A percentile compares a stretch with the other conserved stretches of the same genome.
Evolutionary conservation across 2,113 vertebrate species (phyloP).

Genomic region (Colinus virginianus): DNA sequence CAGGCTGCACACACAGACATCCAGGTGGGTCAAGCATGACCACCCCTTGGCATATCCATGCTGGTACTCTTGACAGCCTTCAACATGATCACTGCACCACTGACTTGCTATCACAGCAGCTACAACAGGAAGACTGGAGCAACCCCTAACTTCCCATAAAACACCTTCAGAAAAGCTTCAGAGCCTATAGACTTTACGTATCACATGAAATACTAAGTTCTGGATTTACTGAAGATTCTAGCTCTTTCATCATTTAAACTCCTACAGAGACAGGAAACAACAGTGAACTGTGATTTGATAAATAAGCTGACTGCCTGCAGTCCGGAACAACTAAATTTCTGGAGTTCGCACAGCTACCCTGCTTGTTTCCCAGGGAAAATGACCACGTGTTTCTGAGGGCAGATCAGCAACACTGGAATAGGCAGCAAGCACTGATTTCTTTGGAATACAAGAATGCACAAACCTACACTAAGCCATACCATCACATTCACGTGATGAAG

Average conservation of each 20-base stretch:
- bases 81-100: background rate
- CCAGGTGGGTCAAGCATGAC: too few relatives aligned
- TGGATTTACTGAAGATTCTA: background rate
- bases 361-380: background rate
- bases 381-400: accelerated
- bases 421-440: background rate
- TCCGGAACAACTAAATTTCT: background rate
- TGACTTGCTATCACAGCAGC: background rate
- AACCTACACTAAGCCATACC: background rate
- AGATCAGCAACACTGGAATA: background rate
- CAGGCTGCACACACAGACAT: too few relatives aligned
- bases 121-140: background rate
- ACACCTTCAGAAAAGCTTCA: background rate
- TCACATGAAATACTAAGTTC: background rate
- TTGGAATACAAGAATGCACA: background rate
- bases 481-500: background rate
- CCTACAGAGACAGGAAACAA: background rate
- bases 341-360: background rate
- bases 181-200: background rate
- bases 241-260: background rate
- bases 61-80: too few relatives aligned
- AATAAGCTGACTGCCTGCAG: background rate
- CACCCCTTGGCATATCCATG: too few relatives aligned
- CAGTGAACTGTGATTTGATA: background rate
- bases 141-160: background rate